Base-by-base conservation (phyloP, 2,888 invertebrate genomes). In the Oligia latruncula region DNA sequence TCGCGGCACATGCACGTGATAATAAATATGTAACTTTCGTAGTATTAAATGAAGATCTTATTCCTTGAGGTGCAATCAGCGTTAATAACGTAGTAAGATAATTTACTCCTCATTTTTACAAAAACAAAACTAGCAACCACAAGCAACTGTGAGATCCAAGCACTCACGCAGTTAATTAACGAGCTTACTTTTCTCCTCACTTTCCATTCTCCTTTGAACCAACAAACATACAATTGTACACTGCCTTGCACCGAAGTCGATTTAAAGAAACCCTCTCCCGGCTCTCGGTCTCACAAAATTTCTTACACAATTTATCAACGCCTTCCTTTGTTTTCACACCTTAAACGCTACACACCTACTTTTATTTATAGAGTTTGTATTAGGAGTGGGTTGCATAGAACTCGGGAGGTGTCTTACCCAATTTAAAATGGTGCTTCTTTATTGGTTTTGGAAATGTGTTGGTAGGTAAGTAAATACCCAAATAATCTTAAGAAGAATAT, bases 301-400 rank as follows among this genome's bases (percentile, higher is more conserved):
- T 81, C 85, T 86, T 85, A 80, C 78, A 83, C 88, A 89, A 90
- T 89, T 89, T 90, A 90, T 86, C 87, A 86, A 81, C 75, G 78
- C 77, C 74, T 78, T 84, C 81, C 80, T 87, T 90, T 89, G 87
- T 90, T 87, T 88, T 80, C 83, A 78, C 87, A 87, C 85, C 89
- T 87, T 86, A 86, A 86, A 78, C 83, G 46, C 23, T 68, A 67
- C 76, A 62, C 49, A 46, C 83, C 82, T 84, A 87, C 82, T 81
- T 86, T 88, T 88, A 87, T 90, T 81, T 87, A 85, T 82, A 74
- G 79, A 80, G 77, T 60, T 74, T 74, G 70, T 67, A 65, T 74
- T 66, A 74, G 55, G 29, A 71, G 23, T 65, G 29, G 71, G 40
- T 65, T 77, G 71, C 76, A 74, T 71, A 29, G 15, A 74, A 23